Percentiles rank a stretch among this genome's conserved stretches.
Conservation (phyloP, 1,140 invertebrate genomes). For the Caligus rogercresseyi region DNA sequence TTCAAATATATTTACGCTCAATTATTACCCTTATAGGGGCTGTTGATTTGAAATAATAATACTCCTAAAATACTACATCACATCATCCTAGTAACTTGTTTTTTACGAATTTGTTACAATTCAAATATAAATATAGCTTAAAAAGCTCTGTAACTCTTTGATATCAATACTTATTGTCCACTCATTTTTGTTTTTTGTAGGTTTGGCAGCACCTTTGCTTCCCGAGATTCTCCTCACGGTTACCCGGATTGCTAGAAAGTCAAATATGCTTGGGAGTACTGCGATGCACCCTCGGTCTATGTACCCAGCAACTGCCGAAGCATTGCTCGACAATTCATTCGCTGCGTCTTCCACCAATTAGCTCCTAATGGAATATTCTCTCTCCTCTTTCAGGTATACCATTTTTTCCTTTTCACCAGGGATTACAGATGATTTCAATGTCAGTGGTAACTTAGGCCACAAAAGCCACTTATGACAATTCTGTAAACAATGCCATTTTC, state of each 20-base stretch:
- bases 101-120: not conserved
- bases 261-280: slow-evolving; percentile 14
- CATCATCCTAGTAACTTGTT: not conserved
- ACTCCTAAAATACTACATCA: not conserved
- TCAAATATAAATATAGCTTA: not conserved
- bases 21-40: not conserved
- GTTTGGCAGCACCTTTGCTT: slow-evolving; percentile 67
- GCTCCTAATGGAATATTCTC: slow-evolving; percentile 88
- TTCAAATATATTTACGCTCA: not conserved
- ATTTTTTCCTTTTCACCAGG: slow-evolving; percentile 45
- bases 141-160: too few relatives aligned
- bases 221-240: slow-evolving; percentile 76
- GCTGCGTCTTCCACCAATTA: slow-evolving; percentile 87
- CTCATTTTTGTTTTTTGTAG: not conserved
- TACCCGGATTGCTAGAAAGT: slow-evolving; percentile 43
- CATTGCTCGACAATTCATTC: slow-evolving; percentile 53
- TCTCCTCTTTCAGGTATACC: slow-evolving; percentile 52
- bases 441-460: too few relatives aligned
- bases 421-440: slow-evolving; percentile 62
- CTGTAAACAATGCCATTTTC: too few relatives aligned
- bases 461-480: too few relatives aligned
- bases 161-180: too few relatives aligned
- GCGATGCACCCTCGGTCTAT: not conserved
- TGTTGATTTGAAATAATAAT: not conserved
- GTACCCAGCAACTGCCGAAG: slow-evolving; percentile 13